Base-by-base conservation (phyloP, 2,113 vertebrate genomes). In the Chrysochloris asiatica region DNA sequence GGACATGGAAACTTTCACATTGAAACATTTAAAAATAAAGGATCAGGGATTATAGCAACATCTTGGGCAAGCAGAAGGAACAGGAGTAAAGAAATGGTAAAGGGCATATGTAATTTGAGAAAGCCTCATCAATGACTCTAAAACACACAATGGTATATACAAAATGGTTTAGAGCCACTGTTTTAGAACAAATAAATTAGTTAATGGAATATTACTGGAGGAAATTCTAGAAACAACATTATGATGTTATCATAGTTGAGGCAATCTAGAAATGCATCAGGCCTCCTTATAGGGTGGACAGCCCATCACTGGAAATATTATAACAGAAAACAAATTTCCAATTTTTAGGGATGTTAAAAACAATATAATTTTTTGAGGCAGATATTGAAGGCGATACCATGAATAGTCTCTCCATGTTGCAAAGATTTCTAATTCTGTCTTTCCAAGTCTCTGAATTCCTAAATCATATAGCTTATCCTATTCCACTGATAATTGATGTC, bases 141-240 rank as follows among this genome's bases (percentile, higher is more conserved):
- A 77, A 61, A 56, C 28, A 83, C 38, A 77, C 33, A 67, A 67
- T 36, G 33, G 63, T 67, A 67, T 67, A 67, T 36, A 67, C 63
- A 67, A 73, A 47, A 81, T 84, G 47, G 36, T 45, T 76, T 33
- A 63, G 38, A 89, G 83, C n/a, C 65, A 89, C 47, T 54, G 1
- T 81, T 83, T 21, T 67, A 84, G 8, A 81, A 41, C 16, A 93
- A 87, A 72, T 86, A 73, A 67, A 93, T 88, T 82, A 86, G 91
- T 13, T 43, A 90, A 12, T 12, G 77, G 50, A 78, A 61, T 86
- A 47, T 76, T 73, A 82, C 1, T 81, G 6, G 33, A 93, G 33
- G 21, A 1, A 76, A 69, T 85, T 81, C 52, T 90, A 87, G 26
- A 73, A 94, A 75, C 73, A 78, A 81, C 36, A 89, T 69, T 73